Percentiles rank a stretch among this genome's conserved stretches.
phyloP scores from a whole-genome alignment of 1,140 invertebrate genomes.

The Oryzaephilus surinamensis region DNA sequence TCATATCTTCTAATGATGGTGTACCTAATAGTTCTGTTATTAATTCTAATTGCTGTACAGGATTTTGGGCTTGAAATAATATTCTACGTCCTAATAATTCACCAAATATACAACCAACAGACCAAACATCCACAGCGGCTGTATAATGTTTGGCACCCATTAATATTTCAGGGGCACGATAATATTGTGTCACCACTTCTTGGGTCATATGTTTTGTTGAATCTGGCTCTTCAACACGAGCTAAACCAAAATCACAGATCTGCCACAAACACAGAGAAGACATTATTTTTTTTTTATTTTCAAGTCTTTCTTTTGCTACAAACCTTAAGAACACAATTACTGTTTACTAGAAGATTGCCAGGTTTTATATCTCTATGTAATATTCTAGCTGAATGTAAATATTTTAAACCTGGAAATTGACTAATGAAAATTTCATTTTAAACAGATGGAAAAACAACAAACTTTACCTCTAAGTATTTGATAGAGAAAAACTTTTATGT shows the following conservation, averaged over 20 bases:
- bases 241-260: slow-evolving; percentile 94
- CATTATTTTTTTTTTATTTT: background rate
- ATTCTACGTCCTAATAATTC: slow-evolving; percentile 91
- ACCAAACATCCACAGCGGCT: slow-evolving; percentile 95
- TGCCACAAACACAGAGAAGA: slow-evolving; percentile 32
- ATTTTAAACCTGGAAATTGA: slow-evolving; percentile 75
- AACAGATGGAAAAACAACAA: background rate
- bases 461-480: slow-evolving; percentile 96
- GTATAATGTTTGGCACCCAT: slow-evolving; percentile 98
- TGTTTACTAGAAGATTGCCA: slow-evolving; percentile 97
- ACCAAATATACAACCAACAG: slow-evolving; percentile 98
- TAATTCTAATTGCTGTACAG: slow-evolving; percentile 68
- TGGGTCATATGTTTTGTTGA: slow-evolving; percentile 93
- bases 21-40: slow-evolving; percentile 96
- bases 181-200: slow-evolving; percentile 98
- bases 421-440: slow-evolving; percentile 2
- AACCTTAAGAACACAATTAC: slow-evolving; percentile 96
- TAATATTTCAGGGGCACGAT: slow-evolving; percentile 94
- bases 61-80: slow-evolving; percentile 72
- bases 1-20: slow-evolving; percentile 92
- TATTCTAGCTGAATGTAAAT: slow-evolving; percentile 94
- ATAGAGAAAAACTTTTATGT: slow-evolving; percentile 99
- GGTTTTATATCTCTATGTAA: slow-evolving; percentile 98
- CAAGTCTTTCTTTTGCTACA: too few species aligned
- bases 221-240: slow-evolving; percentile 87